Evolutionary conservation across 2,113 vertebrate genomes (phyloP).

Genomic region (Oceanites oceanicus): DNA sequence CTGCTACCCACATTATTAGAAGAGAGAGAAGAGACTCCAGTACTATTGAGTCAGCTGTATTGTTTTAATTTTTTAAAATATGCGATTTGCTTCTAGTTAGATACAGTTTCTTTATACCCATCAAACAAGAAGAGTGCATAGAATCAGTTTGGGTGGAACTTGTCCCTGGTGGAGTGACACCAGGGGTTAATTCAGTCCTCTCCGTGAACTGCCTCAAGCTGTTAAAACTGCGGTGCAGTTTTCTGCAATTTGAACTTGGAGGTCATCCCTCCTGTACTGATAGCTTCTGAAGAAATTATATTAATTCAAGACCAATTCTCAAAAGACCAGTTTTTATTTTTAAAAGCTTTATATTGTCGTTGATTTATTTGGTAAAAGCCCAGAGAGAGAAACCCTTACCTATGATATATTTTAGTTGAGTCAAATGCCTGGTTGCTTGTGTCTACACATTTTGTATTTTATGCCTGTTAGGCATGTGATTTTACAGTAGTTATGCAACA

Average conservation of each 20-base stretch:
- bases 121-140: not conserved
- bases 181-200: not conserved
- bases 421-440: not conserved
- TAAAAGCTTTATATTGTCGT: not conserved
- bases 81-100: not conserved
- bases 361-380: not conserved
- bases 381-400: not conserved
- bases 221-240: not conserved
- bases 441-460: not conserved
- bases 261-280: not conserved
- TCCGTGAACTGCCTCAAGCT: not conserved
- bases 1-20: slow-evolving; percentile 10
- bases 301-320: not conserved
- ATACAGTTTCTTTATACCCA: not conserved
- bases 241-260: not conserved
- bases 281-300: not conserved
- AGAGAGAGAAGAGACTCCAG: not conserved
- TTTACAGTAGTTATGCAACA: slow-evolving; percentile 28
- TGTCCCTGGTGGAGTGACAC: not conserved
- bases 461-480: not conserved
- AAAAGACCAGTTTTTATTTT: not conserved
- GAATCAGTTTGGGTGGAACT: not conserved
- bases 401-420: not conserved
- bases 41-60: not conserved
- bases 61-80: not conserved